These are phyloP conservation scores for Blastobasis lacticolella DNA, from an alignment of 2,888 invertebrate species.

Conservation along the genomic window DNA sequence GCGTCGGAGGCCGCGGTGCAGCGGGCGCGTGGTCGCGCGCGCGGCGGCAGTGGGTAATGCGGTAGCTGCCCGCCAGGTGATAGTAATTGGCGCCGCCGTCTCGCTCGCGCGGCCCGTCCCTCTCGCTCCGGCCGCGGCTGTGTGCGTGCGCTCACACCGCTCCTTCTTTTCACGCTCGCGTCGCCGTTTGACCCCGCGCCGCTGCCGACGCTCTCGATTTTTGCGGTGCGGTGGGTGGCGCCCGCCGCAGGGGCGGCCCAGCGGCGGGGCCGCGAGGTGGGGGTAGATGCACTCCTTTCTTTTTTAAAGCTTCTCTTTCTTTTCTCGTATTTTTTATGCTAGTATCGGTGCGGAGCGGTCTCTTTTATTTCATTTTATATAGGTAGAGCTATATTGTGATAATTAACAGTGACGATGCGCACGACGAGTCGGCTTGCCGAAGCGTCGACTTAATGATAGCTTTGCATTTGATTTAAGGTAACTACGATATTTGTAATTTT, in stretches of 20 bases:
- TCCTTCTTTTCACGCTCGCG: conserved; percentile 73
- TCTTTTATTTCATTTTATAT: conserved; percentile 68
- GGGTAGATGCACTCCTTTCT: conserved; percentile 72
- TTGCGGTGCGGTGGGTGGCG: conserved; percentile 78
- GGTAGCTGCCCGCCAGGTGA: conserved; percentile 78
- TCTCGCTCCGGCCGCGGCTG: conserved; percentile 48
- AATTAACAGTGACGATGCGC: conserved; percentile 71
- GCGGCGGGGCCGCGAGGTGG: conserved; percentile 62
- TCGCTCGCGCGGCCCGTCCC: conserved; percentile 67
- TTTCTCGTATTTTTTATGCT: conserved; percentile 71
- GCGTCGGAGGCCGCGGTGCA: conserved; percentile 65
- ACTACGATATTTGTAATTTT: conserved; percentile 60
- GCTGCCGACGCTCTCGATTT: conserved; percentile 76
- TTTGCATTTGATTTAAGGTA: conserved; percentile 70
- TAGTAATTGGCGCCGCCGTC: conserved; percentile 77
- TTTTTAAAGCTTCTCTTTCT: conserved; percentile 74
- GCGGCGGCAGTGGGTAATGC: conserved; percentile 76
- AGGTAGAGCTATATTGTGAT: conserved; percentile 65
- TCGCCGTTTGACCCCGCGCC: conserved; percentile 73
- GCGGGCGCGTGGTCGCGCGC: conserved; percentile 75
- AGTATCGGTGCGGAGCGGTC: conserved; percentile 68
- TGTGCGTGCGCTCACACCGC: conserved; percentile 46
- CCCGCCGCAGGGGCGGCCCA: conserved; percentile 71
- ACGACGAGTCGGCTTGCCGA: conserved; percentile 59
- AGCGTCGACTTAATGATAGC: conserved; percentile 66